These are phyloP conservation scores for Ranitomeya variabilis DNA, from an alignment of 2,113 vertebrate species.

Conservation along the genomic window DNA sequence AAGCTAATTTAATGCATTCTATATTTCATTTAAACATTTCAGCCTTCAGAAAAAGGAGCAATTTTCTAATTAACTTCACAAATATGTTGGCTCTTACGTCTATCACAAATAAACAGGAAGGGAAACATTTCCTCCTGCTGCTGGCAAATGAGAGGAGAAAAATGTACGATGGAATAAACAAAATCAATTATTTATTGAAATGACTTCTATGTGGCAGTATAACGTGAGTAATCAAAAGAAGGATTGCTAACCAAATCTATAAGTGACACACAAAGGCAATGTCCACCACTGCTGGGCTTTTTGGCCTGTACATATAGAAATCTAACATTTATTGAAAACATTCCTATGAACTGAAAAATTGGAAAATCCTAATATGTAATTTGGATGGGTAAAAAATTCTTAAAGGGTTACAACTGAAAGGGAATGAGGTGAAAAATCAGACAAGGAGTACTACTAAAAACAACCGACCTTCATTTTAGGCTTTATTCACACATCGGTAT, in stretches of 20 bases:
- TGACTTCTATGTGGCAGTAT: constrained; percentile 36
- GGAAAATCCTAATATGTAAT: not conserved
- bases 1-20: constrained; percentile 40
- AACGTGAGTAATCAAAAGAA: constrained; percentile 31
- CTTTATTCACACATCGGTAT: too few species aligned
- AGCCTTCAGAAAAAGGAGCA: constrained; percentile 44
- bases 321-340: not conserved
- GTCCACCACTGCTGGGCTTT: not conserved
- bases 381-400: not conserved
- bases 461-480: too few species aligned
- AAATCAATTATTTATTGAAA: constrained; percentile 57
- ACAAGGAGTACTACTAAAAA: too few species aligned
- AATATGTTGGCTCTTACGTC: constrained; percentile 50
- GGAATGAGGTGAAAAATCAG: too few species aligned
- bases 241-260: constrained; percentile 25
- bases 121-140: constrained; percentile 57
- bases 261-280: not conserved
- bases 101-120: constrained; percentile 55
- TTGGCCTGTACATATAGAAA: not conserved
- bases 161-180: constrained; percentile 53
- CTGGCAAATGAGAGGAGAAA: constrained; percentile 50
- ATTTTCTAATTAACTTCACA: constrained; percentile 54
- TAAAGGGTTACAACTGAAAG: not conserved
- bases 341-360: not conserved
- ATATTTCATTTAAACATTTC: constrained; percentile 37